Conservation (phyloP, 2,888 invertebrate species). For the Pseudococcus jackbeardsleyi region DNA sequence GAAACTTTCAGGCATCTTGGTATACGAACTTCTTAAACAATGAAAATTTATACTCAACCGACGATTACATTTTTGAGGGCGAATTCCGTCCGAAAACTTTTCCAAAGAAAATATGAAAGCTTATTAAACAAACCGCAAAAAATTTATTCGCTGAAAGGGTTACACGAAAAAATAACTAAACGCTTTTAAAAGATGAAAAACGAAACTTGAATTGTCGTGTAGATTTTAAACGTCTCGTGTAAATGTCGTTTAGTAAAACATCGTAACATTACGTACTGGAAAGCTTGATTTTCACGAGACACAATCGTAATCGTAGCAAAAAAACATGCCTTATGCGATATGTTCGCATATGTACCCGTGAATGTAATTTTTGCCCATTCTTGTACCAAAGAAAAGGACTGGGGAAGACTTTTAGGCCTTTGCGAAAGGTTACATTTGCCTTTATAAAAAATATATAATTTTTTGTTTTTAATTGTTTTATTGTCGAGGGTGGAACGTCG, state of each 20-base stretch:
- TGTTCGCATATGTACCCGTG: too few species aligned
- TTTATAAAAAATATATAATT: constrained; percentile 10
- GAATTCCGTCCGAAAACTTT: background rate
- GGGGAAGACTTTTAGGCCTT: background rate
- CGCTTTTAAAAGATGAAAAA: constrained; percentile 7
- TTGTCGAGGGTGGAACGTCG: background rate
- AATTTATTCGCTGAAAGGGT: background rate
- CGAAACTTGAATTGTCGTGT: background rate
- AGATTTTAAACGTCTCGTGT: background rate
- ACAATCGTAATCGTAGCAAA: background rate
- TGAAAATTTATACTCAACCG: background rate
- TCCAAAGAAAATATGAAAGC: constrained; percentile 1
- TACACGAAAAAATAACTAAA: background rate
- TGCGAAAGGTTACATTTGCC: background rate
- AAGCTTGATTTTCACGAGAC: background rate
- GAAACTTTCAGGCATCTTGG: too few species aligned
- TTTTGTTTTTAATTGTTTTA: background rate
- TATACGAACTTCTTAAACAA: background rate
- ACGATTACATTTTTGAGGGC: constrained; percentile 2
- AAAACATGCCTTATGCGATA: too few species aligned
- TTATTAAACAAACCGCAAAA: constrained; percentile 5
- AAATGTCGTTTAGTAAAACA: background rate
- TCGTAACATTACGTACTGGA: background rate
- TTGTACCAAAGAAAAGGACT: too few species aligned
- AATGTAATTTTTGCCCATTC: too few species aligned